Evolutionary conservation across 2,797 vertebrate genomes (phyloP), one percentile per base, ranked within the genome.

Genomic region (Propithecus deckenii): DNA sequence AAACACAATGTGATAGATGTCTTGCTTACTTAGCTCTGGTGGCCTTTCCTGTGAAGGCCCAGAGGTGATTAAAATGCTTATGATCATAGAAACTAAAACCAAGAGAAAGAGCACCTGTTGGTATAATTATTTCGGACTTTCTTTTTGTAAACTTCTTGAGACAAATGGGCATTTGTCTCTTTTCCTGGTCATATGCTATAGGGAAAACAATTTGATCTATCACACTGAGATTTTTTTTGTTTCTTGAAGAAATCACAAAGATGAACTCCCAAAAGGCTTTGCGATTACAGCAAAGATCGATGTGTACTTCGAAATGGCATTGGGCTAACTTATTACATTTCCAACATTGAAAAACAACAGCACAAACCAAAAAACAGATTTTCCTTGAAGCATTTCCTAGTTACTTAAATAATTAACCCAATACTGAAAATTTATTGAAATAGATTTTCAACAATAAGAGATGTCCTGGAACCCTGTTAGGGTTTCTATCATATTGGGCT

Each of bases 1-100:
- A 83, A 97, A 97, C 65, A 63, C 14, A 59, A 86, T 78, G 87
- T 93, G 97, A 98, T 96, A 71, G 69, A 61, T 94, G 55, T 97
- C 97, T 79, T 81, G 28, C 50, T 97, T 87, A 86, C 38, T 98
- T 92, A 97, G 87, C 0, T 0, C 76, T 95, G 17, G 79, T 52
- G 76, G 38, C 52, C 84, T 96, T 91, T 89, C 41, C 86, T 75
- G 46, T 85, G 72, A 95, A 76, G 91, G 55, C 9, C 71, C 1
- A 87, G 50, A 55, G 75, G 89, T 95, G 14, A 80, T 94, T 94
- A 92, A 97, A 97, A 87, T 79, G 22, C 23, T 86, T 65, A 8
- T 67, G 57, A 71, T 91, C 43, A 63, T 55, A 57, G 86, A 83
- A 94, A 25, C 0, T 67, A 41, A 94, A 97, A 71, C 30, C 46